Evolutionary conservation across 1,140 invertebrate species (phyloP), one percentile per base, ranked within the genome.

Genomic region (Gonatopus flavifemur): DNA sequence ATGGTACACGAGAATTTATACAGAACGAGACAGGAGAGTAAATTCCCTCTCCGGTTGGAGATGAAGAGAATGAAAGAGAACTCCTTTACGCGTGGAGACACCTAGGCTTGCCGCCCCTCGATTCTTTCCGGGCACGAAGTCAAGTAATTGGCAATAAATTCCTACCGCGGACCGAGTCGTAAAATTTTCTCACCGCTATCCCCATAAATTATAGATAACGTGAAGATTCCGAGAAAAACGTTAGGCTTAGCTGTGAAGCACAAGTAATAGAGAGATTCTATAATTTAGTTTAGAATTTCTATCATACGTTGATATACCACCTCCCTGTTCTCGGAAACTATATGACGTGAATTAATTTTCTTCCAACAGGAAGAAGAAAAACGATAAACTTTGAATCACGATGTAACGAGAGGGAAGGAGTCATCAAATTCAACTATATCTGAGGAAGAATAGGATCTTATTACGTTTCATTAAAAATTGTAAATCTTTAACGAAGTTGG

Each of bases 61-160:
- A 51, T 21, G 15, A 44, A 37, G 32, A 32, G 33, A 15, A 16
- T 35, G 13, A 31, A 52, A 39, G 8, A 7, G 12, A 15, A 32
- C 19, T 46, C 25, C 18, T 49, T 47, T 33, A 57, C 46, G 46
- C 21, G 39, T 42, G 44, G 53, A 46, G 37, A 60, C 39, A 48
- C 50, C 41, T 30, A 35, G 21, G 49, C 25, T 5, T 16, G 30
- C n/a, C 41, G 44, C 40, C 38, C 37, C 49, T 57, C 54, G 54
- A 62, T 62, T 57, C 59, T 62, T 62, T 62, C 57, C 55, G 44
- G 50, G 59, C 59, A 62, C 58, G 59, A 61, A 62, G 58, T 61
- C 54, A 32, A 62, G 54, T 62, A 62, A 62, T 62, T 62, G 59
- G 59, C 58, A 51, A 61, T 62, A 62, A 61, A 62, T 62, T 53